A percentile compares a stretch with the other conserved stretches of the same genome.
Evolutionary conservation across 2,888 invertebrate genomes (phyloP).

Genomic region (Hipparchia semele): DNA sequence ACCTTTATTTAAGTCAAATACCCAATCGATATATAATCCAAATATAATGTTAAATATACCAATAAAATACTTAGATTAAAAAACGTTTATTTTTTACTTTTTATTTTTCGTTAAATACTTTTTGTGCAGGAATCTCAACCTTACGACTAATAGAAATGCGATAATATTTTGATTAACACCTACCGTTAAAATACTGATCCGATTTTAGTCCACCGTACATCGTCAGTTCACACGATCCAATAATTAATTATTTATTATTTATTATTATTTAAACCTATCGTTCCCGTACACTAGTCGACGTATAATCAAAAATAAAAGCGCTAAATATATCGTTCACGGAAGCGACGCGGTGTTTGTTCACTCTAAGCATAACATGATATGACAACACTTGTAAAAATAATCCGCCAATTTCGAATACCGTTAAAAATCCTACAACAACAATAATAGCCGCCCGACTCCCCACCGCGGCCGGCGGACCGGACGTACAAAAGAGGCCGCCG

Average conservation of each 20-base stretch:
- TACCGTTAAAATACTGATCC: constrained; percentile 64
- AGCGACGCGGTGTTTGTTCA: constrained; percentile 52
- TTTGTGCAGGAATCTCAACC: constrained; percentile 69
- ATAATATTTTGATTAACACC: constrained; percentile 52
- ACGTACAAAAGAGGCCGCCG: constrained; percentile 19
- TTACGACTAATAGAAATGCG: constrained; percentile 62
- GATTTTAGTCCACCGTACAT: constrained; percentile 38
- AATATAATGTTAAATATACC: constrained; percentile 51
- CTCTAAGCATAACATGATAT: constrained; percentile 66
- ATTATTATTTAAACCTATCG: constrained; percentile 21
- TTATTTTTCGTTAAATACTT: constrained; percentile 64
- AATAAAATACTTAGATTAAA: constrained; percentile 64
- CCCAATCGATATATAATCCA: background rate
- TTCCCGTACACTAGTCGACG: constrained; percentile 35
- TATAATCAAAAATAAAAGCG: constrained; percentile 41
- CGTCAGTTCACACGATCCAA: constrained; percentile 21
- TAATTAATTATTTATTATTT: background rate
- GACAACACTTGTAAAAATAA: constrained; percentile 62
- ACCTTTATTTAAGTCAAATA: too few species aligned
- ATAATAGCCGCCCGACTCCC: constrained; percentile 53
- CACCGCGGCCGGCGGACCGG: background rate
- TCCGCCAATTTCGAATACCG: constrained; percentile 36
- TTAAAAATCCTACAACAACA: constrained; percentile 58
- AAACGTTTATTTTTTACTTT: constrained; percentile 38
- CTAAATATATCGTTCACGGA: constrained; percentile 52